These are phyloP conservation scores for Sialia sialis DNA, from an alignment of 2,113 vertebrate species.

Conservation along the genomic window DNA sequence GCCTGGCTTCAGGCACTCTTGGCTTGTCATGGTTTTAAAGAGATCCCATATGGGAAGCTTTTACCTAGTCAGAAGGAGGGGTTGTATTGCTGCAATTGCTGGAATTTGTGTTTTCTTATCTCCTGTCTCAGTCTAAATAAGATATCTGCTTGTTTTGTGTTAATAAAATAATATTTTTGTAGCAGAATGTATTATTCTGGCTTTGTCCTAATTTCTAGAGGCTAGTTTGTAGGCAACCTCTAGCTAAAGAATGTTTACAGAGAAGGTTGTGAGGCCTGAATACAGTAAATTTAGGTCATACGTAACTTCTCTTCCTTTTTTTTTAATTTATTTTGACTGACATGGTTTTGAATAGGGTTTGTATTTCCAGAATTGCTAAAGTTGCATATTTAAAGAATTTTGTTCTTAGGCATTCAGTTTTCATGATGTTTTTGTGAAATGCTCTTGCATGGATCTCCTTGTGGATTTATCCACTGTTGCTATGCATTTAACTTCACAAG, in stretches of 20 bases:
- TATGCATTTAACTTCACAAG: not conserved
- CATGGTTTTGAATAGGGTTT: not conserved
- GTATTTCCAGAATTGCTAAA: not conserved
- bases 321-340: not conserved
- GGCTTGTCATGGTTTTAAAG: not conserved
- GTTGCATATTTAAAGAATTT: not conserved
- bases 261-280: not conserved
- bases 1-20: not conserved
- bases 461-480: not conserved
- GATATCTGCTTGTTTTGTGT: not conserved
- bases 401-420: not conserved
- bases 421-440: not conserved
- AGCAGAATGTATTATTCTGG: not conserved
- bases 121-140: not conserved
- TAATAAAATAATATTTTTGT: not conserved
- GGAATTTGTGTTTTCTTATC: not conserved
- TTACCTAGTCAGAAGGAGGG: not conserved
- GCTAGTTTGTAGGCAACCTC: not conserved
- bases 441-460: not conserved
- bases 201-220: not conserved
- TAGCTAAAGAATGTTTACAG: not conserved
- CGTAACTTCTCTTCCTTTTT: not conserved
- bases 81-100: not conserved
- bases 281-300: not conserved
- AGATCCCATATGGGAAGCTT: not conserved